Percentiles rank a stretch among this genome's conserved stretches.
phyloP scores from a whole-genome alignment of 2,888 invertebrate genomes.

The Thysanoteuthis rhombus region DNA sequence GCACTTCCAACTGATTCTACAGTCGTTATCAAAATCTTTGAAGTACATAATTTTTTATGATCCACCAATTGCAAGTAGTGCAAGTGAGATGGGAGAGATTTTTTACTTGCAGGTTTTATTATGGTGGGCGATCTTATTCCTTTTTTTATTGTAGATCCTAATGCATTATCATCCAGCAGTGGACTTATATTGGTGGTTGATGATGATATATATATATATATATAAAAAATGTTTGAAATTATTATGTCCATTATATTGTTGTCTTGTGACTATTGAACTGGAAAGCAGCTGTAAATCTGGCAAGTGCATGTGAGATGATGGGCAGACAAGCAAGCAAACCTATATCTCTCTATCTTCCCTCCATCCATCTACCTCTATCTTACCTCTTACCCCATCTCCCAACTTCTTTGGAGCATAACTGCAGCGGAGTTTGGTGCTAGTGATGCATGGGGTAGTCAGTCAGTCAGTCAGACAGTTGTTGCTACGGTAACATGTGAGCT shows the following conservation, averaged over 20 bases:
- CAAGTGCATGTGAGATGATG: neutral
- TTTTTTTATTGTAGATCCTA: too few relatives aligned
- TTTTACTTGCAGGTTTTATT: too few relatives aligned
- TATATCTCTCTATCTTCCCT: neutral
- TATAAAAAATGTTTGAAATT: neutral
- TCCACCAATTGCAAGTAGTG: too few relatives aligned
- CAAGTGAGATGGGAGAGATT: too few relatives aligned
- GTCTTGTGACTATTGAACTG: neutral
- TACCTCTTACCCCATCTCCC: neutral
- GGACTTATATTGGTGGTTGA: too few relatives aligned
- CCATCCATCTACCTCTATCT: neutral
- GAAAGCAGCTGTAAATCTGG: constrained; percentile 28
- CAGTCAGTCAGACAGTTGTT: constrained; percentile 29
- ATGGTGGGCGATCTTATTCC: too few relatives aligned
- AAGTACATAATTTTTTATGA: too few relatives aligned
- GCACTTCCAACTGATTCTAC: too few relatives aligned
- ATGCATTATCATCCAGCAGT: too few relatives aligned
- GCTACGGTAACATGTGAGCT: constrained; percentile 29
- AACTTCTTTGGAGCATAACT: constrained; percentile 16
- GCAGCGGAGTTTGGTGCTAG: constrained; percentile 29
- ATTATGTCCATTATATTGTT: neutral
- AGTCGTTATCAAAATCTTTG: too few relatives aligned
- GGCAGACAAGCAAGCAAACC: constrained; percentile 13
- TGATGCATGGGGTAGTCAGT: constrained; percentile 32
- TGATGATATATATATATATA: neutral